A percentile compares a stretch with the other conserved stretches of the same genome.
phyloP scores from a whole-genome alignment of 2,113 vertebrate species.

The Anolis carolinensis region DNA sequence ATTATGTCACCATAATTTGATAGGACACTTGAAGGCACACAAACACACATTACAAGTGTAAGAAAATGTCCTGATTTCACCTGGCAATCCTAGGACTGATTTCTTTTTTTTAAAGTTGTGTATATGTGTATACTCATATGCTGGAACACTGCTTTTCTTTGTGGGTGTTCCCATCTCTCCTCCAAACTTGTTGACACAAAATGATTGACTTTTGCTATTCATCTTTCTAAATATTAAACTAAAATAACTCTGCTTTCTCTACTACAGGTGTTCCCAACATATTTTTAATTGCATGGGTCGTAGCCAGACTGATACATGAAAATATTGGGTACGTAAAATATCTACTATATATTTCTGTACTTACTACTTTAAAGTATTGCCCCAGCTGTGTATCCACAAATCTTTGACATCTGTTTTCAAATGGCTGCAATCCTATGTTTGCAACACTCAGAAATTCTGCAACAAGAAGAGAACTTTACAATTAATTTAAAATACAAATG shows the following conservation, averaged over 20 bases:
- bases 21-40: too few relatives aligned
- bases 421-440: background rate
- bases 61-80: background rate
- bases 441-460: background rate
- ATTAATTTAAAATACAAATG: background rate
- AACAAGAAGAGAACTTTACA: background rate
- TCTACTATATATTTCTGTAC: background rate
- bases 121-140: background rate
- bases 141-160: background rate
- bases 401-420: background rate
- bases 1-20: too few relatives aligned
- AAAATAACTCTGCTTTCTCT: conserved; percentile 29
- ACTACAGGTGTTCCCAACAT: conserved; percentile 80
- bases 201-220: background rate
- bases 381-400: background rate
- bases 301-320: conserved; percentile 86
- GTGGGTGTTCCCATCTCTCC: background rate
- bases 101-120: too few relatives aligned
- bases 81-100: background rate
- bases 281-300: conserved; percentile 83
- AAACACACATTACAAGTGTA: too few relatives aligned
- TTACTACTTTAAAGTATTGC: background rate
- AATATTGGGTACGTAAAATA: conserved; percentile 81
- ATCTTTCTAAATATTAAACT: background rate
- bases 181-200: background rate